Base-by-base conservation (phyloP, 2,888 invertebrate species). In the Chouioia cunea region DNA sequence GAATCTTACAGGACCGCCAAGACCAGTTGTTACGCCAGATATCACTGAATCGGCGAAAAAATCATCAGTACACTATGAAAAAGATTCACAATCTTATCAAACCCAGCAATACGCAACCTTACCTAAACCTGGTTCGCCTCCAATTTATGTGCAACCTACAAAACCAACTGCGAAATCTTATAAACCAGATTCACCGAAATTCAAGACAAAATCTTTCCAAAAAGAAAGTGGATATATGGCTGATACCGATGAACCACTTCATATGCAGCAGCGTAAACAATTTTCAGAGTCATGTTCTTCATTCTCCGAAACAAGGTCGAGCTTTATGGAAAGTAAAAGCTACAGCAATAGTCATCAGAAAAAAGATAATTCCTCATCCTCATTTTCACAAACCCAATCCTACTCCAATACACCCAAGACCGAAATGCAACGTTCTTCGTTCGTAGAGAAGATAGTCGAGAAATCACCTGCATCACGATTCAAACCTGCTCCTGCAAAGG, bases 221-320 rank as follows among this genome's bases (percentile, higher is more conserved):
- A 80, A 83, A 72, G 90, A 90, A 71, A 90, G 89, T 77, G 92
- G 92, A 14, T 92, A 92, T 78, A 90, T 90, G 85, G 92, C 92
- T 1, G 92, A 92, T 78, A 92, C 92, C 0, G 91, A 92, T 76
- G 92, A 92, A 76, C 89, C 90, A 2, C 86, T 89, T 16, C 82
- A 80, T 14, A 14, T 68, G 12, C 71, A 71, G 47, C 72, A 75
- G 52, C 63, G 72, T 12, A 75, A 75, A 60, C 65, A 71, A 64
- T 72, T 72, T 36, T 66, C 73, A 20, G 82, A 83, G 73, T 81
- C 82, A 0, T 77, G 77, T 20, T 82, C 82, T 3, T 80, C 81
- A 15, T 82, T 79, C 52, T 79, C 80, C 23, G 85, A 85, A 65
- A 81, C 80, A 4, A 81, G 79, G 23, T 82, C 80, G 1, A 79